These are phyloP conservation scores for Diarsia rubi DNA, from an alignment of 2,888 invertebrate genomes.

Conservation along the genomic window DNA sequence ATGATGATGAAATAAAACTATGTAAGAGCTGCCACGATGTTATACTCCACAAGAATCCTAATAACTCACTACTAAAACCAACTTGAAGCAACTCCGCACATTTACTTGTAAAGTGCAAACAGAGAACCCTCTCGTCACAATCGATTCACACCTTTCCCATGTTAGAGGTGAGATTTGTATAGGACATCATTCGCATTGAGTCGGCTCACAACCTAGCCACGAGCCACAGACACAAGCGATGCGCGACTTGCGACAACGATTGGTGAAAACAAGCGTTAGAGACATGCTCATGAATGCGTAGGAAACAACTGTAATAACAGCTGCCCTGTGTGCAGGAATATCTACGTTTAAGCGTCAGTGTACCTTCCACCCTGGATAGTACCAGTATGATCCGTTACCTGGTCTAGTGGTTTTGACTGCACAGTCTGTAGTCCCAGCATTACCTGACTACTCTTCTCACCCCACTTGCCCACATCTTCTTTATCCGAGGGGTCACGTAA, in stretches of 20 bases:
- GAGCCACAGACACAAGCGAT: background rate
- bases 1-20: too few species aligned
- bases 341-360: too few species aligned
- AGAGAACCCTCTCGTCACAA: slow-evolving; percentile 4
- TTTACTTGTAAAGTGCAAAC: slow-evolving; percentile 5
- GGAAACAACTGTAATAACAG: too few species aligned
- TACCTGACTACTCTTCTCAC: too few species aligned
- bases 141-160: slow-evolving; percentile 43
- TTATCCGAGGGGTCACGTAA: too few species aligned
- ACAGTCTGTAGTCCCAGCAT: too few species aligned
- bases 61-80: background rate
- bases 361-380: too few species aligned
- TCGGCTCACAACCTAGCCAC: background rate
- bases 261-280: background rate
- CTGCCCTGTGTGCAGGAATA: too few species aligned
- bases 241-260: background rate
- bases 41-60: background rate
- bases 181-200: slow-evolving; percentile 18
- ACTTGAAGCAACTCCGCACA: background rate
- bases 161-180: slow-evolving; percentile 27
- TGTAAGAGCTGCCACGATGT: background rate
- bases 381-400: too few species aligned
- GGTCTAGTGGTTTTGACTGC: too few species aligned
- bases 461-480: too few species aligned
- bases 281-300: too few species aligned